Base-by-base conservation (phyloP, 2,113 vertebrate species). In the Oryzias curvinotus region DNA sequence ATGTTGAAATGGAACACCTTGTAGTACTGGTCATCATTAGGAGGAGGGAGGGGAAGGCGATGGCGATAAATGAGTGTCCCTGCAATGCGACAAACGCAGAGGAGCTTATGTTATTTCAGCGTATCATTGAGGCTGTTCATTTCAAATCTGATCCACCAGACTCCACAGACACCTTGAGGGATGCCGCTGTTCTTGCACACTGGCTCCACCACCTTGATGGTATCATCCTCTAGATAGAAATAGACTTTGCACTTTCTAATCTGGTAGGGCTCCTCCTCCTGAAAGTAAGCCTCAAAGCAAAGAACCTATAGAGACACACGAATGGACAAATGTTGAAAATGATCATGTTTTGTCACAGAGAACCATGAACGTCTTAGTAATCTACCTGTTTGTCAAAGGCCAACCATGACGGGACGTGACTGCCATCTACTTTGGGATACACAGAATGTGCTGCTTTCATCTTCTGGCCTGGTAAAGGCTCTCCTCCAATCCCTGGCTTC, bases 221-320 rank as follows among this genome's bases (percentile, higher is more conserved):
- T 98, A 75, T 96, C 95, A 82, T 98, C 96, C 84, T 98, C 96
- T 71, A 83, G 90, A 88, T 92, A 95, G 88, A 96, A 99, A 84
- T 88, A 95, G 87, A 99, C 96, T 72, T 95, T 95, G 82, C 93
- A 95, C 18, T 88, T 85, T 82, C 96, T 92, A 77, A 98, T 89
- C 83, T 95, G 90, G 65, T 91, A 90, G 0, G 65, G 82, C 85
- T 96, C 95, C 77, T 93, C 85, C 64, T 98, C 95, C 75, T 94
- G 88, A 82, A 93, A 90, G 89, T 94, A 95, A 1, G 95, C 96
- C 75, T 96, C 87, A 89, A 99, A 99, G 73, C 82, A 88, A 73
- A 98, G 87, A 26, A 88, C 91, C 96, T 98, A 73, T 68, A 66
- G 66, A 16, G 25, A 63, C 4, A 54, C 36, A 36, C 36, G 2